Evolutionary conservation across 30 jellyfish, hydroid and myxozoan species (phyloP).

Genomic region (Sanderia malayensis): DNA sequence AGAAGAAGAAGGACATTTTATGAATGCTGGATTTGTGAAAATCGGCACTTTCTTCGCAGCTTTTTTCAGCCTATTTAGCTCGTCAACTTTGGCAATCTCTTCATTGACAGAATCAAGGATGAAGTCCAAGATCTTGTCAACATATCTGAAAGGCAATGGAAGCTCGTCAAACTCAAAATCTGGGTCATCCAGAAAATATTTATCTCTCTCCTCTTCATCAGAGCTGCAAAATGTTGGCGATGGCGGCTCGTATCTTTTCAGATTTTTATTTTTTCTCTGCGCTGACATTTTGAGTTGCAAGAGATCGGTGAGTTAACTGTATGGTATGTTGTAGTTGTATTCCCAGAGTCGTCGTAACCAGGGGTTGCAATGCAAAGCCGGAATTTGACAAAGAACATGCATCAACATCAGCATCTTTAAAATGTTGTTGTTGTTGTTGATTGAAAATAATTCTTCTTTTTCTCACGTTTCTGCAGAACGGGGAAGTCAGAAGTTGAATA

Average conservation of each 20-base stretch:
- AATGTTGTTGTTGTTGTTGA: no score
- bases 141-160: slow-evolving; percentile 44
- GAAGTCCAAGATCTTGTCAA: slow-evolving; percentile 22
- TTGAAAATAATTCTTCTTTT: no score
- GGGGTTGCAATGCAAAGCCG: no score
- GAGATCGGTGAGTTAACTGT: no score
- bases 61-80: slow-evolving; percentile 8
- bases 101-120: slow-evolving; percentile 20
- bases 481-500: no score
- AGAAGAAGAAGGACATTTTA: slow-evolving; percentile 11
- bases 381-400: no score
- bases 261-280: not conserved
- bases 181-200: slow-evolving; percentile 32
- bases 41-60: slow-evolving; percentile 16
- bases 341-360: no score
- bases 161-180: slow-evolving; percentile 52
- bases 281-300: not conserved
- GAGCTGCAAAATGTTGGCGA: slow-evolving; percentile 57
- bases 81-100: slow-evolving; percentile 31
- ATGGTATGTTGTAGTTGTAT: no score
- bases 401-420: no score
- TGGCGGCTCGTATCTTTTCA: slow-evolving; percentile 42
- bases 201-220: slow-evolving; percentile 40
- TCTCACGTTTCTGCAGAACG: no score
- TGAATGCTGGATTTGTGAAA: slow-evolving; percentile 2